phyloP scores from a whole-genome alignment of 2,113 vertebrate species.

The Paramormyrops kingsleyae region DNA sequence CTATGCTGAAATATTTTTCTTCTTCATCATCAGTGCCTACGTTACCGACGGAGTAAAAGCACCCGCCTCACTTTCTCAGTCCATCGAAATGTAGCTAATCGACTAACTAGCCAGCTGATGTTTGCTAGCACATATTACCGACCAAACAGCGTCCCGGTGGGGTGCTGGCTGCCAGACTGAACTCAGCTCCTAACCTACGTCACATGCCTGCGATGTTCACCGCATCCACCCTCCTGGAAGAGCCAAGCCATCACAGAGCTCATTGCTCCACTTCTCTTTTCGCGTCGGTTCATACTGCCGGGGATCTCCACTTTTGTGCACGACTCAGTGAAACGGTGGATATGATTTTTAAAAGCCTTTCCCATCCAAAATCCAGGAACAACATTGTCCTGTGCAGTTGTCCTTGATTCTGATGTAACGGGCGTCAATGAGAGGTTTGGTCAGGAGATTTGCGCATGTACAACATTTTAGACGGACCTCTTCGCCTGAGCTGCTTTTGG shows the following conservation, averaged over 20 bases:
- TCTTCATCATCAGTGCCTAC: not conserved
- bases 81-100: constrained; percentile 16
- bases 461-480: not conserved
- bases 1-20: not conserved
- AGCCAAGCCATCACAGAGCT: not conserved
- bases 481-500: not conserved
- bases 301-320: not conserved
- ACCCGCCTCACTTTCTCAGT: constrained; percentile 22
- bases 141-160: not conserved
- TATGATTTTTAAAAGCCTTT: not conserved
- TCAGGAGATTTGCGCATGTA: not conserved
- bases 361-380: not conserved
- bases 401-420: not conserved
- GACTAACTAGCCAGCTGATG: constrained; percentile 5
- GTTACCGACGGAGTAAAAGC: constrained; percentile 17
- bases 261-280: not conserved
- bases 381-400: not conserved
- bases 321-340: not conserved
- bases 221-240: not conserved
- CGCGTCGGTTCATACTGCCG: not conserved
- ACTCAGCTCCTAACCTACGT: constrained; percentile 25
- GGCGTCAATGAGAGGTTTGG: not conserved
- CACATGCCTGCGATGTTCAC: constrained; percentile 33
- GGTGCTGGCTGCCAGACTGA: constrained; percentile 1
- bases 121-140: constrained; percentile 10